Percentiles rank a stretch among this genome's conserved stretches.
Evolutionary conservation across 2,113 vertebrate species (phyloP).

Genomic region (Amphilophus citrinellus): DNA sequence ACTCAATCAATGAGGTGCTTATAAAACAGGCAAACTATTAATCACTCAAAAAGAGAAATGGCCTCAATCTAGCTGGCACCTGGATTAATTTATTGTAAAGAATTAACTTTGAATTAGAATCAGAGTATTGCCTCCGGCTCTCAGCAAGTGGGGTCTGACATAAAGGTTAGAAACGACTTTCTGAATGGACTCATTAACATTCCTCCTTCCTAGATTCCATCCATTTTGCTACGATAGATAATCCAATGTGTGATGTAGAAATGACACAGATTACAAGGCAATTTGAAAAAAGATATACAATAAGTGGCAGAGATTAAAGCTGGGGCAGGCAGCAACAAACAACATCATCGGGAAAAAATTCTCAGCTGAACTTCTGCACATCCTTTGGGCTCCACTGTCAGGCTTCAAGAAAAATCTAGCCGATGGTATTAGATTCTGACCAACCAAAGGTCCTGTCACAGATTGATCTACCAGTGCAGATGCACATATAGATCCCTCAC

Average conservation of each 20-base stretch:
- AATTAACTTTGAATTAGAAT: constrained; percentile 66
- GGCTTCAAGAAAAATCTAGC: background rate
- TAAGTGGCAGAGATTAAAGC: background rate
- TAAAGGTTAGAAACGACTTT: constrained; percentile 53
- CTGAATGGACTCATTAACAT: constrained; percentile 41
- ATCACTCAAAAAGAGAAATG: constrained; percentile 60
- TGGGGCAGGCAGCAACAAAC: background rate
- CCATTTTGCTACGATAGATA: background rate
- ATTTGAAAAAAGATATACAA: background rate
- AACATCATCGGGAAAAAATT: background rate
- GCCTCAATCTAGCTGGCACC: constrained; percentile 39
- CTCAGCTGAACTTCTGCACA: background rate
- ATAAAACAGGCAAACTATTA: constrained; percentile 46
- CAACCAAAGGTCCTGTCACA: background rate
- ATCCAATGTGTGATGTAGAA: background rate
- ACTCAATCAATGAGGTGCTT: constrained; percentile 59
- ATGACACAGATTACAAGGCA: background rate
- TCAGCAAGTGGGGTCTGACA: constrained; percentile 53
- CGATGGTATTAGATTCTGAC: background rate
- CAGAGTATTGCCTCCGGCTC: constrained; percentile 56
- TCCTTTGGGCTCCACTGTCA: background rate
- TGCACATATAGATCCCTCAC: background rate
- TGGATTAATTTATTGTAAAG: constrained; percentile 59
- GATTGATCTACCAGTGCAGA: background rate
- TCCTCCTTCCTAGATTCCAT: background rate